A percentile compares a stretch with the other conserved stretches of the same genome.
Evolutionary conservation across 1,140 invertebrate genomes (phyloP).

Genomic region (Heterodera schachtii): DNA sequence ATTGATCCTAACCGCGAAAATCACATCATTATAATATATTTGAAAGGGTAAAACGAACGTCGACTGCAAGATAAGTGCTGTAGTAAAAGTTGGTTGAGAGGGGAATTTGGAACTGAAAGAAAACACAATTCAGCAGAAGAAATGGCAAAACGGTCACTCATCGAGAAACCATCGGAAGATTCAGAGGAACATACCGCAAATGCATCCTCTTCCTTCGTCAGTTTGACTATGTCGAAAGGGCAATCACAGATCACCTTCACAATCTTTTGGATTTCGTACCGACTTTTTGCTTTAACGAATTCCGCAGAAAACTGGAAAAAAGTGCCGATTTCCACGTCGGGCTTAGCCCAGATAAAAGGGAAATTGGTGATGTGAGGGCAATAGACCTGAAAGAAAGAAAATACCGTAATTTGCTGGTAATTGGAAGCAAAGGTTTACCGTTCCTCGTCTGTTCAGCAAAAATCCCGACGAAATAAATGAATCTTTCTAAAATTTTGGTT

Average conservation of each 20-base stretch:
- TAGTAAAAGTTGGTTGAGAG: not conserved
- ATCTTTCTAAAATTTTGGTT: not conserved
- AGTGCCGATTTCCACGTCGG: not conserved
- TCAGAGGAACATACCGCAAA: not conserved
- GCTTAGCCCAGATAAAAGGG: not conserved
- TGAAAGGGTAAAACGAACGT: not conserved
- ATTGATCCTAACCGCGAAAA: too few species aligned
- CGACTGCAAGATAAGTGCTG: not conserved
- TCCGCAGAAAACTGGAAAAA: not conserved
- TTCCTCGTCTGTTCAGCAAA: not conserved
- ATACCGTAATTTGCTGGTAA: not conserved
- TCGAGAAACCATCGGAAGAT: too few species aligned
- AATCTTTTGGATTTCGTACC: not conserved
- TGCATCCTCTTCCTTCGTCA: not conserved
- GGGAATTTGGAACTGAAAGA: not conserved
- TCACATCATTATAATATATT: too few species aligned
- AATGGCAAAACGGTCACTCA: not conserved
- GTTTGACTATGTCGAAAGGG: not conserved
- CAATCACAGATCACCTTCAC: not conserved
- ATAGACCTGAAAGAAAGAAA: not conserved
- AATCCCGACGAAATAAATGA: not conserved
- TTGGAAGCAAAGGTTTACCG: not conserved
- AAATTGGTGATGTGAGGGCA: not conserved
- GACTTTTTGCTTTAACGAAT: not conserved
- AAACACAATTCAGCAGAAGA: not conserved